Evolutionary conservation across 2,888 invertebrate species (phyloP).

Genomic region (Dascillus cervinus): DNA sequence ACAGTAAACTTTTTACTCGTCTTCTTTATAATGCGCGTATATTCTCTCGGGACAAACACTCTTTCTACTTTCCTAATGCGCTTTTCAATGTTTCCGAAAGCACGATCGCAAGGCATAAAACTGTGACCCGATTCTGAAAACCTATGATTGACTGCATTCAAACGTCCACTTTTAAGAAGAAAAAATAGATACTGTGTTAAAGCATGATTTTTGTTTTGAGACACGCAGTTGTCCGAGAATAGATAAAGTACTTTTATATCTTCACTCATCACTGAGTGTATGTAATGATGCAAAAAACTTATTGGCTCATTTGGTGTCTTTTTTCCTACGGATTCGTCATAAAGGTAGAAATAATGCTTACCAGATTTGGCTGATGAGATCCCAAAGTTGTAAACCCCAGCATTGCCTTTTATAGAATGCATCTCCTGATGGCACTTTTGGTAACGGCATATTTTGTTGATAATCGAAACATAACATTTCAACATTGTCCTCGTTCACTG

Average conservation of each 20-base stretch:
- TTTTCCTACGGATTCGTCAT: constrained; percentile 12
- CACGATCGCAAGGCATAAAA: background rate
- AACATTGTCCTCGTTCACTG: constrained; percentile 7
- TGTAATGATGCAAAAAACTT: constrained; percentile 14
- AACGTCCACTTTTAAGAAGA: background rate
- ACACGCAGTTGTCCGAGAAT: constrained; percentile 17
- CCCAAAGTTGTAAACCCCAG: constrained; percentile 20
- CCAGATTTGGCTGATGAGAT: constrained; percentile 16
- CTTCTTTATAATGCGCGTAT: background rate
- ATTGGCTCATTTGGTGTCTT: constrained; percentile 15
- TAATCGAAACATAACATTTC: constrained; percentile 15
- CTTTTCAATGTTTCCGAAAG: background rate
- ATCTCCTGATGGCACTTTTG: constrained; percentile 17
- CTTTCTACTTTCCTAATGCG: background rate
- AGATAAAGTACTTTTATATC: constrained; percentile 11
- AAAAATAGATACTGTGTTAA: background rate
- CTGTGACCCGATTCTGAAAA: background rate
- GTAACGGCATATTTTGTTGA: constrained; percentile 19
- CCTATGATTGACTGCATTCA: background rate
- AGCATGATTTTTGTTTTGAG: background rate
- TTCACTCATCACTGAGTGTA: constrained; percentile 6
- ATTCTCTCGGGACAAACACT: background rate
- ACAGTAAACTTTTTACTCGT: background rate
- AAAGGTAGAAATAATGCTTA: constrained; percentile 15
- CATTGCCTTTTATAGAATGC: constrained; percentile 17